Percentiles rank a stretch among this genome's conserved stretches.
Evolutionary conservation across 2,888 invertebrate species (phyloP).

Genomic region (Neocrepidodera transversa): DNA sequence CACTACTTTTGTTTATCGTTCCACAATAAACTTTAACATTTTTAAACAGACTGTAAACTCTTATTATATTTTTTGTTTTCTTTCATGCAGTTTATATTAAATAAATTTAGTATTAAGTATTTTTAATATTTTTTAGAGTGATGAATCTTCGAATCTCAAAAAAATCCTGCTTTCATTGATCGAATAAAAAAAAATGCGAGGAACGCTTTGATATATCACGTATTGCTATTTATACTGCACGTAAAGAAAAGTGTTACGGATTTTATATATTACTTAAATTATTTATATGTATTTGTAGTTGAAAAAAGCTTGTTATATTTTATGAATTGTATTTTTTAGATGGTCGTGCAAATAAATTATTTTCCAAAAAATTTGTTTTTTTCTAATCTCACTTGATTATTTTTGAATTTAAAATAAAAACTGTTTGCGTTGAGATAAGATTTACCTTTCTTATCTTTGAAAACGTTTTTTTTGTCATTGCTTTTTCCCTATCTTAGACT

Average conservation of each 20-base stretch:
- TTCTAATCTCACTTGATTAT: no score
- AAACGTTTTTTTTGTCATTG: no score
- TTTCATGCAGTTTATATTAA: no score
- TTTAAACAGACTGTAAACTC: no score
- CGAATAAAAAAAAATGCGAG: constrained; percentile 36
- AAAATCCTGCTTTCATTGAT: constrained; percentile 77
- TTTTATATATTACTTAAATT: background rate
- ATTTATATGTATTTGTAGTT: constrained; percentile 1
- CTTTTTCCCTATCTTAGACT: no score
- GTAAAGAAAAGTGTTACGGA: background rate
- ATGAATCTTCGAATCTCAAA: constrained; percentile 86
- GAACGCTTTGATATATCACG: constrained; percentile 7
- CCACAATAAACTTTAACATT: no score
- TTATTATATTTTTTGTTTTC: no score
- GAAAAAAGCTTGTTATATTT: constrained; percentile 17
- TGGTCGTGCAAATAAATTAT: constrained; percentile 17
- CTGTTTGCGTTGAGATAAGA: no score
- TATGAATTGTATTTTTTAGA: constrained; percentile 17
- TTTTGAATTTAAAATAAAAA: no score
- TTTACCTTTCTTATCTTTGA: no score
- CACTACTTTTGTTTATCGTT: no score
- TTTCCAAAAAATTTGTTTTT: background rate
- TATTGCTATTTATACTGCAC: background rate
- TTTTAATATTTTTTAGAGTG: constrained; percentile 75
- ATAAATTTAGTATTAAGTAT: no score